Evolutionary conservation across 2,888 invertebrate species (phyloP), one percentile per base, ranked within the genome.

Genomic region (Didymodactylos carnosus): DNA sequence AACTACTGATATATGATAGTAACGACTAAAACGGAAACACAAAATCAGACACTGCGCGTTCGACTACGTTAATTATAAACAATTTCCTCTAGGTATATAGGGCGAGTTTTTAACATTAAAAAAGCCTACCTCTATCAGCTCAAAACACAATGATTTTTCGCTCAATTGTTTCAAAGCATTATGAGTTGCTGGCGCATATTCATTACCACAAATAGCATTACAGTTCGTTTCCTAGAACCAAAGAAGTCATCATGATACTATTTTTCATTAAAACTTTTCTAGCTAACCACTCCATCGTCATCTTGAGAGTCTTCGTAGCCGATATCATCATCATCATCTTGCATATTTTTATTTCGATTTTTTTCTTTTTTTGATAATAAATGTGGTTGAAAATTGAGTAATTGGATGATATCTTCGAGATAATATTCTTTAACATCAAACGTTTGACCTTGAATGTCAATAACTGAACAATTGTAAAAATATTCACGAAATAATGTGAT

Each of bases 141-240:
- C 94, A 82, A 94, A 94, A 78, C 91, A 91, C 77, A 92, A 86
- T 82, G 95, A 94, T 80, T 91, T 91, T 82, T 98, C 97, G 8
- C 89, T 90, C 53, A 98, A 81, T 79, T 88, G 86, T 0, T 87
- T 84, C 88, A 95, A 88, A 0, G 90, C 86, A 73, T 86, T 86
- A 43, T 85, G 87, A 0, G 92, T 92, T 29, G 80, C 78, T 1
- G 80, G 80, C 11, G 81, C 80, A 78, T 86, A 87, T 10, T 82
- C 81, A 14, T 78, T 77, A 27, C 80, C 80, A 14, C 84, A 79
- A 11, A 81, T 77, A 90, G 82, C 89, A 89, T 75, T 91, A 89
- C 77, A 86, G 86, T 76, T 89, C 75, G 81, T 82, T 81, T 82
- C 79, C 27, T 77, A 73, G 41, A 40, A 53, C 72, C 13, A 72